These are phyloP conservation scores for Helarctos malayanus DNA, from an alignment of 2,797 vertebrate species.

Conservation along the genomic window DNA sequence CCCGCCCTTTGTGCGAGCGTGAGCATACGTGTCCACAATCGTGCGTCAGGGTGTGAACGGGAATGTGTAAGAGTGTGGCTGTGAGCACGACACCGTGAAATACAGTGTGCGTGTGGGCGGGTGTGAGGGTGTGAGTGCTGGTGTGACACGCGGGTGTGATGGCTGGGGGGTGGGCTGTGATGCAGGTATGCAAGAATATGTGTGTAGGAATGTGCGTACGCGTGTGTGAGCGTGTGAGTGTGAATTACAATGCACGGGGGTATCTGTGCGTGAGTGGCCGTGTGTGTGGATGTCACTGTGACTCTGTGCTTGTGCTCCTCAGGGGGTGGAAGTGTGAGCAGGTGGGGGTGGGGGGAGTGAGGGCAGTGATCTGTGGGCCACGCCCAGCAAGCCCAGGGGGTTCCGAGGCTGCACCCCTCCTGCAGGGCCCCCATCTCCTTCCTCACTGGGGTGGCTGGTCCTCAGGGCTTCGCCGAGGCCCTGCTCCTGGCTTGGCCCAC, in stretches of 20 bases:
- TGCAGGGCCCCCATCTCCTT: not conserved
- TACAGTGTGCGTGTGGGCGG: too few relatives aligned
- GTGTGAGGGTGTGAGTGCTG: not conserved
- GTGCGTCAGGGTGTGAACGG: not conserved
- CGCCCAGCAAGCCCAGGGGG: not conserved
- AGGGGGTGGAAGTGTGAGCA: not conserved
- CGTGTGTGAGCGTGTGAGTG: not conserved
- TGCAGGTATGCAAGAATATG: not conserved
- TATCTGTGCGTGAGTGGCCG: not conserved
- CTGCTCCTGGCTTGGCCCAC: not conserved
- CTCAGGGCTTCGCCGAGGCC: not conserved
- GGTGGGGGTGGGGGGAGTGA: not conserved
- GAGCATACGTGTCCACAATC: accelerated
- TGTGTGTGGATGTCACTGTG: not conserved
- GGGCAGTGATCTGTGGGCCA: not conserved
- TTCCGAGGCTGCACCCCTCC: not conserved
- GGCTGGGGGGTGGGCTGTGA: not conserved
- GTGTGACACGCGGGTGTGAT: not conserved
- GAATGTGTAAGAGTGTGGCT: not conserved
- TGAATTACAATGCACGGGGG: not conserved
- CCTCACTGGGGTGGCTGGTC: not conserved
- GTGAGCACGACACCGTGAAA: not conserved
- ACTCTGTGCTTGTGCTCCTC: accelerated
- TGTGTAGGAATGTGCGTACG: not conserved
- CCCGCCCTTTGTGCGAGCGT: not conserved